Evolutionary conservation across 2,888 invertebrate species (phyloP).

Genomic region (Melieria omissa): DNA sequence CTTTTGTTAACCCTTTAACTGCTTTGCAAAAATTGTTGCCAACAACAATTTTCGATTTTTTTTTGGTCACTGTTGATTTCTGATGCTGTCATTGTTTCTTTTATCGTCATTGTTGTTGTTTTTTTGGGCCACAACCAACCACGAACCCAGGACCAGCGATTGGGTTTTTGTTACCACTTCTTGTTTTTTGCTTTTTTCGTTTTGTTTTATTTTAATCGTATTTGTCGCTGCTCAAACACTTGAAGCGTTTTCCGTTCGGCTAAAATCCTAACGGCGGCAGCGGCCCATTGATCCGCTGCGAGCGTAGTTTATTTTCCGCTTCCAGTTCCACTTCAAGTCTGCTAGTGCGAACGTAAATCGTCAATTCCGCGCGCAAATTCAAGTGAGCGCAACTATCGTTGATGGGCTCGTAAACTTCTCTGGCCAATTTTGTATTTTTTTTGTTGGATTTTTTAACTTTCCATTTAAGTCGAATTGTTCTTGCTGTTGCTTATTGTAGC

Average conservation of each 20-base stretch:
- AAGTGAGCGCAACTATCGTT: constrained; percentile 27
- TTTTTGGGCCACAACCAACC: constrained; percentile 7
- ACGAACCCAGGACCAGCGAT: no score
- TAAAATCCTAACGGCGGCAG: constrained; percentile 37
- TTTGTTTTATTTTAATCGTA: background rate
- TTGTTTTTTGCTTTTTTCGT: constrained; percentile 2
- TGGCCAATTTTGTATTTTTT: constrained; percentile 10
- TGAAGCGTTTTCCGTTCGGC: constrained; percentile 46
- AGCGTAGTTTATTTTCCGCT: constrained; percentile 33
- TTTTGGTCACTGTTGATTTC: no score
- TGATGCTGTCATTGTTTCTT: no score
- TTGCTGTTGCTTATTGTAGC: no score
- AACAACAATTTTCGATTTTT: no score
- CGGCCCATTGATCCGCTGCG: constrained; percentile 21
- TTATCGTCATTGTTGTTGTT: constrained; percentile 25
- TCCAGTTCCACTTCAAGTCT: constrained; percentile 47
- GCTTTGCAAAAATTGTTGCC: no score
- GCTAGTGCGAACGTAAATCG: constrained; percentile 46
- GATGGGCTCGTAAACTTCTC: constrained; percentile 43
- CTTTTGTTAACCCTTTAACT: no score
- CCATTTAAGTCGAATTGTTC: no score
- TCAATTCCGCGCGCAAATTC: constrained; percentile 32
- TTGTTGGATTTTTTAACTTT: background rate
- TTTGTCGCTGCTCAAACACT: constrained; percentile 38
- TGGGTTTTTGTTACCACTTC: constrained; percentile 21